Evolutionary conservation across 2,797 vertebrate species (phyloP).

Genomic region (Acipenser oxyrinchus): DNA sequence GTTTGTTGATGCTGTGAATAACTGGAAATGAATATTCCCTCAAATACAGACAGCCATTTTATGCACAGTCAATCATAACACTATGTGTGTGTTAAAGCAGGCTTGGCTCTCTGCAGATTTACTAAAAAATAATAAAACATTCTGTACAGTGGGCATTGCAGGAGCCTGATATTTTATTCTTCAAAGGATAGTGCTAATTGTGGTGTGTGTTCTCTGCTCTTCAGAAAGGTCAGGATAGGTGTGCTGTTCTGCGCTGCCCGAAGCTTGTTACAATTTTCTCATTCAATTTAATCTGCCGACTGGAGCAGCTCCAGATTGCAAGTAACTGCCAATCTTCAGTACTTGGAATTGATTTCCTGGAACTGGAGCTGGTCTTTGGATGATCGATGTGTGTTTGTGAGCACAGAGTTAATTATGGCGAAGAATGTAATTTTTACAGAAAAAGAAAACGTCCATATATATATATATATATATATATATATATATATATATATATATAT

Average conservation of each 20-base stretch:
- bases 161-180: conserved; percentile 13
- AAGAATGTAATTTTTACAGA: conserved; percentile 12
- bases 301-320: conserved; percentile 39
- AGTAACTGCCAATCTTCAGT: conserved; percentile 37
- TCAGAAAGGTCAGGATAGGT: conserved; percentile 22
- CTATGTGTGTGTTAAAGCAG: neutral
- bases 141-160: conserved; percentile 15
- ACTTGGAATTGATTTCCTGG: conserved; percentile 56
- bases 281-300: conserved; percentile 48
- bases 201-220: conserved; percentile 16
- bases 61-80: neutral
- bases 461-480: neutral
- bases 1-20: neutral
- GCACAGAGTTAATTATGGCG: conserved; percentile 26
- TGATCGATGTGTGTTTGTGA: conserved; percentile 44
- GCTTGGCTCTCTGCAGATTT: neutral
- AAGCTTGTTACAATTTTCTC: conserved; percentile 20
- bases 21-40: neutral
- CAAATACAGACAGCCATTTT: conserved; percentile 2
- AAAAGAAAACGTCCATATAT: neutral
- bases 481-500: too few species aligned
- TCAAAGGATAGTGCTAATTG: conserved; percentile 18
- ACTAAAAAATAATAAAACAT: neutral
- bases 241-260: conserved; percentile 17
- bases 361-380: conserved; percentile 39